phyloP scores from a whole-genome alignment of 2,888 invertebrate species.

The Oscheius sp. region DNA sequence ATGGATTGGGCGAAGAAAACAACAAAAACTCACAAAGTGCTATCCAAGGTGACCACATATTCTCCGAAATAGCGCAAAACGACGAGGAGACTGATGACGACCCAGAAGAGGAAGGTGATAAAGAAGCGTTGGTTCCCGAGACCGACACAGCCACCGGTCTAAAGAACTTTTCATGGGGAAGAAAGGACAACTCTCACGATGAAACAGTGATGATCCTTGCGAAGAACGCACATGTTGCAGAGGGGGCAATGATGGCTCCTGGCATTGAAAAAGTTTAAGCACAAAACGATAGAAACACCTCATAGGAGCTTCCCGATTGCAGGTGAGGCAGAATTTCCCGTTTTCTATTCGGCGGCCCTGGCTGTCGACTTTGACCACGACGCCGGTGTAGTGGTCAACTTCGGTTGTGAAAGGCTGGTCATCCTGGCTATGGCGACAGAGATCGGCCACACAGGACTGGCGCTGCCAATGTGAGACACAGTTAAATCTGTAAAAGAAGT shows the following conservation, averaged over 20 bases:
- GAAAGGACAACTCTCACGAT: slow-evolving; percentile 48
- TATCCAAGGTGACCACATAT: slow-evolving; percentile 42
- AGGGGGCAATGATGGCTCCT: slow-evolving; percentile 74
- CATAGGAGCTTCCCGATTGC: slow-evolving; percentile 62
- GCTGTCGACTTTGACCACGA: slow-evolving; percentile 1
- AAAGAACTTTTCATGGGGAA: too few relatives aligned
- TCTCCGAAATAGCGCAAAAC: slow-evolving; percentile 32
- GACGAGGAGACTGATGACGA: slow-evolving; percentile 63
- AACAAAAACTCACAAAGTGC: slow-evolving; percentile 4
- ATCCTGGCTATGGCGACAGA: slow-evolving; percentile 46
- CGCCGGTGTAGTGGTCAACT: background rate
- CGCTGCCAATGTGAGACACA: slow-evolving; percentile 61
- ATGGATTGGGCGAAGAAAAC: background rate
- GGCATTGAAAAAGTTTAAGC: background rate
- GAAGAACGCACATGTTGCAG: slow-evolving; percentile 74
- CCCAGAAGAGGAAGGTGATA: slow-evolving; percentile 74
- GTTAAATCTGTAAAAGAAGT: slow-evolving; percentile 46
- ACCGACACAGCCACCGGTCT: slow-evolving; percentile 74
- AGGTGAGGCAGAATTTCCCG: slow-evolving; percentile 63
- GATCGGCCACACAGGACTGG: slow-evolving; percentile 54
- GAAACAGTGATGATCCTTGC: slow-evolving; percentile 76
- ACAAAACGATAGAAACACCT: slow-evolving; percentile 31
- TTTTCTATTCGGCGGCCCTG: slow-evolving; percentile 27
- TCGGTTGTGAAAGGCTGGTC: slow-evolving; percentile 36
- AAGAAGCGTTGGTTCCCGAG: slow-evolving; percentile 75